A percentile compares a stretch with the other conserved stretches of the same genome.
These are phyloP conservation scores for Brachyopa scutellaris DNA, from an alignment of 2,888 invertebrate species.

Conservation along the genomic window DNA sequence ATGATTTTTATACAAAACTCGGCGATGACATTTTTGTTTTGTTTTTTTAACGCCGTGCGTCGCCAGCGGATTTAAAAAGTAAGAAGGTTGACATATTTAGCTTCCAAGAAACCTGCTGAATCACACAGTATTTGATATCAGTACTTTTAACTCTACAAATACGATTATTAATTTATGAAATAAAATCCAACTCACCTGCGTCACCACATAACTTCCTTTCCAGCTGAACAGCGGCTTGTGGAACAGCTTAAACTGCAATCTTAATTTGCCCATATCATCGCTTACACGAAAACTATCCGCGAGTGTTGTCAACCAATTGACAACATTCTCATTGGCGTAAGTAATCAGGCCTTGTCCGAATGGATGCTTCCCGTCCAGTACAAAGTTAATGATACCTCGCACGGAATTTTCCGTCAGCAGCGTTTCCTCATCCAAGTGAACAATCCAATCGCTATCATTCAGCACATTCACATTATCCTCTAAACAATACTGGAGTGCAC, in stretches of 20 bases:
- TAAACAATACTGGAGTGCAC: constrained; percentile 97
- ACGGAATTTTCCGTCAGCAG: constrained; percentile 95
- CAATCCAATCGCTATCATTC: constrained; percentile 96
- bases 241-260: constrained; percentile 95
- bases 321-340: constrained; percentile 97
- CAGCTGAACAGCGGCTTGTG: constrained; percentile 98
- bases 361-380: constrained; percentile 95
- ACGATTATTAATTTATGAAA: too few species aligned
- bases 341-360: constrained; percentile 98
- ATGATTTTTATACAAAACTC: too few species aligned
- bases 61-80: too few species aligned
- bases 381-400: constrained; percentile 95
- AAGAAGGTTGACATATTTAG: too few species aligned
- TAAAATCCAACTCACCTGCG: constrained; percentile 93
- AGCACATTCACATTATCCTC: constrained; percentile 94
- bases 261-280: constrained; percentile 98
- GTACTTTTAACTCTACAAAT: too few species aligned
- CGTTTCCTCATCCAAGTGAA: constrained; percentile 99
- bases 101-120: too few species aligned
- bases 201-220: constrained; percentile 99
- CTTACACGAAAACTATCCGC: constrained; percentile 98
- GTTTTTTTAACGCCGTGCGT: too few species aligned
- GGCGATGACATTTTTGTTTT: too few species aligned
- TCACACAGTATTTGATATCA: too few species aligned
- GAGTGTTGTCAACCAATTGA: constrained; percentile 97